Conservation (phyloP, 2,888 invertebrate species). For the Blastobasis adustella region DNA sequence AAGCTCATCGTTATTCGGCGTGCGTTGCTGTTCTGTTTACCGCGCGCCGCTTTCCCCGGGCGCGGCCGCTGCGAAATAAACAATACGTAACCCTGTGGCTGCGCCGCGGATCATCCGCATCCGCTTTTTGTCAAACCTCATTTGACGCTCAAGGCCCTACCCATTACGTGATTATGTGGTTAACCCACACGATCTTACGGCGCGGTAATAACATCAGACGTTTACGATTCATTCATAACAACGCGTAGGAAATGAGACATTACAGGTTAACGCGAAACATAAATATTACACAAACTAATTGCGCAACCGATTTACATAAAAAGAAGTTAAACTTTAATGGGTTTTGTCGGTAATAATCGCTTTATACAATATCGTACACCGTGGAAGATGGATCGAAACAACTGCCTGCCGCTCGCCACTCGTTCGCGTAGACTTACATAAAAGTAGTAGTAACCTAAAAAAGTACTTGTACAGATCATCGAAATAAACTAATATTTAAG, state of each 20-base stretch:
- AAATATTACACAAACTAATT: too few species aligned
- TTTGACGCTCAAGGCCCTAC: conserved; percentile 40
- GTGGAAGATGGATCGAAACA: too few species aligned
- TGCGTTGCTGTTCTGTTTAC: conserved; percentile 42
- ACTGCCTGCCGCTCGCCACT: too few species aligned
- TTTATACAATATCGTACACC: too few species aligned
- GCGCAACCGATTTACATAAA: too few species aligned
- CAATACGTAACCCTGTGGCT: conserved; percentile 53
- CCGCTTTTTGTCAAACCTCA: conserved; percentile 32
- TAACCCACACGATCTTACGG: conserved; percentile 14
- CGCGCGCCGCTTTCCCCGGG: conserved; percentile 55
- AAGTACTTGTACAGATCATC: too few species aligned
- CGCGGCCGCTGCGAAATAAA: conserved; percentile 28
- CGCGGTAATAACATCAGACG: conserved; percentile 4
- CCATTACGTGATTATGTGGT: conserved; percentile 22
- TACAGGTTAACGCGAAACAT: too few species aligned
- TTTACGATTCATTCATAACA: conserved; percentile 7
- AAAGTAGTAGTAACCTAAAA: too few species aligned
- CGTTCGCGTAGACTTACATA: too few species aligned
- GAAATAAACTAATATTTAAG: too few species aligned
- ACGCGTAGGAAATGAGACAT: not conserved
- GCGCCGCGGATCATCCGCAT: conserved; percentile 37
- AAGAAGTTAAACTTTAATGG: too few species aligned
- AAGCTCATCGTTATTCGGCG: conserved; percentile 68
- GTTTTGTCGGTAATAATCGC: too few species aligned